Percentiles rank a stretch among this genome's conserved stretches.
These are phyloP conservation scores for Drosophila takahashii DNA, from an alignment of 1,140 invertebrate species.

Conservation along the genomic window DNA sequence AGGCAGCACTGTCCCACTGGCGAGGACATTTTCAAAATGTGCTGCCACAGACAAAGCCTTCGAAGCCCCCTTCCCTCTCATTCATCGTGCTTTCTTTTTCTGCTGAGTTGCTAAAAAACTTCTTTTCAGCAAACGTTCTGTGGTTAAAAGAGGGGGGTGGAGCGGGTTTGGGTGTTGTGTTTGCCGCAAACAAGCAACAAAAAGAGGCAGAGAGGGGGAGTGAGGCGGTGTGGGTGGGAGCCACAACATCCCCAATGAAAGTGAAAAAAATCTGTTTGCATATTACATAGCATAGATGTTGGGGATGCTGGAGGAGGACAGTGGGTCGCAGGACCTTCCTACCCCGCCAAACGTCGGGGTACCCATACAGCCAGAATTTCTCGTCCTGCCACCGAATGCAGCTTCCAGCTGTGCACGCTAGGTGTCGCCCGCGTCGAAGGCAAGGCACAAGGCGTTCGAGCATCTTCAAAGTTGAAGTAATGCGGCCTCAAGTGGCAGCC, in stretches of 20 bases:
- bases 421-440: slow-evolving; percentile 63
- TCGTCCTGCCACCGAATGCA: slow-evolving; percentile 30
- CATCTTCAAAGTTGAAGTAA: slow-evolving; percentile 82
- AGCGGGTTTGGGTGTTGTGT: slow-evolving; percentile 47
- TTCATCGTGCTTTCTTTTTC: slow-evolving; percentile 58
- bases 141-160: slow-evolving; percentile 29
- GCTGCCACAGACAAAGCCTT: slow-evolving; percentile 72
- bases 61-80: slow-evolving; percentile 34
- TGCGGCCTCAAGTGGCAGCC: slow-evolving; percentile 79
- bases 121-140: slow-evolving; percentile 77
- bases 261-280: slow-evolving; percentile 78
- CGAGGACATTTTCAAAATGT: slow-evolving; percentile 68
- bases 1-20: slow-evolving; percentile 53
- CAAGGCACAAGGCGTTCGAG: slow-evolving; percentile 54
- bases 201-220: neutral
- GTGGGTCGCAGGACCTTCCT: slow-evolving; percentile 28
- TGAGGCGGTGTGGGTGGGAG: neutral
- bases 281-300: slow-evolving; percentile 55
- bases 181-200: slow-evolving; percentile 72
- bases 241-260: slow-evolving; percentile 68
- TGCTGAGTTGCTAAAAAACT: slow-evolving; percentile 82
- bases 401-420: slow-evolving; percentile 78
- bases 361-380: neutral
- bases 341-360: too few species aligned
- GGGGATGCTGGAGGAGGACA: slow-evolving; percentile 30